These are phyloP conservation scores for Stichopus chloronotus DNA, from an alignment of 35 echinoderm and acorn worm genomes.

Conservation along the genomic window DNA sequence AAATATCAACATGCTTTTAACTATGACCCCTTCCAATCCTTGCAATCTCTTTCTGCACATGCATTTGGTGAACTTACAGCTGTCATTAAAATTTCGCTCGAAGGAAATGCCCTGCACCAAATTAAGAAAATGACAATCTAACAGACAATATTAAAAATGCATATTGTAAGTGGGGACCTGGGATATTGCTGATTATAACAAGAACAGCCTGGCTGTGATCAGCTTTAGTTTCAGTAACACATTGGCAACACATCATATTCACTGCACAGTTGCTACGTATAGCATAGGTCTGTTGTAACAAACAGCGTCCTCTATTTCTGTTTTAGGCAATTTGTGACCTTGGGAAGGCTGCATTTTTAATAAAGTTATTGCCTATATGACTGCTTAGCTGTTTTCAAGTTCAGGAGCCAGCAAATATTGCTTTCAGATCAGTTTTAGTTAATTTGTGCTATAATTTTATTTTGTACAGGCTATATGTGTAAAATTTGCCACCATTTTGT, in stretches of 20 bases:
- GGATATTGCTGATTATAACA: not conserved
- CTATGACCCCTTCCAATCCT: too few species aligned
- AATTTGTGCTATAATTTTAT: conserved; percentile 7
- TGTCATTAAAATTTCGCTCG: too few species aligned
- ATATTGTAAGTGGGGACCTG: too few species aligned
- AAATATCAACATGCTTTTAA: not conserved
- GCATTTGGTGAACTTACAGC: too few species aligned
- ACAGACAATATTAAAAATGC: too few species aligned
- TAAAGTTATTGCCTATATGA: not conserved
- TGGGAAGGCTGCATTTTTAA: not conserved
- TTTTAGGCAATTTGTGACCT: not conserved
- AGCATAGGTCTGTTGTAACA: too few species aligned
- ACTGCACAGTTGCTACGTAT: too few species aligned
- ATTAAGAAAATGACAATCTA: too few species aligned
- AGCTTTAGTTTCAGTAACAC: not conserved
- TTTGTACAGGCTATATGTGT: conserved; percentile 33
- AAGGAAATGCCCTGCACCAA: too few species aligned
- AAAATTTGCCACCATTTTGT: conserved; percentile 2
- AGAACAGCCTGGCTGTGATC: not conserved
- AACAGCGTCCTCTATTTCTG: not conserved
- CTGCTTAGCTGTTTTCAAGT: not conserved
- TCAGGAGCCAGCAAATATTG: not conserved
- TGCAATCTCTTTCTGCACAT: too few species aligned
- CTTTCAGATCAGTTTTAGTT: not conserved
- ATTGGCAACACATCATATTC: not conserved